Evolutionary conservation across 1,140 invertebrate genomes (phyloP).

Genomic region (silkworm (Bombyx mori)): ASM3026992v2 NC_085112.1:13891501-13892000

Average conservation of each 20-base stretch:
- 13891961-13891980: no score
- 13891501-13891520: conserved; percentile 55
- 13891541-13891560: conserved; percentile 60
- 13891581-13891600: conserved; percentile 65
- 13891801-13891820: no score
- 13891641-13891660: conserved; percentile 69
- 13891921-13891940: no score
- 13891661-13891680: conserved; percentile 67
- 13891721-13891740: conserved; percentile 28
- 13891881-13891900: no score
- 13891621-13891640: conserved; percentile 56
- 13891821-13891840: no score
- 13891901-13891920: no score
- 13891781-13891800: neutral
- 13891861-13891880: no score
- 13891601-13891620: conserved; percentile 62
- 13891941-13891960: no score
- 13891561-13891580: conserved; percentile 50
- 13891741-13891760: conserved; percentile 12
- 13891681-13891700: conserved; percentile 56
- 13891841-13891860: no score
- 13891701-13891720: conserved; percentile 42
- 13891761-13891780: conserved; percentile 4
- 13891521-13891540: conserved; percentile 50
- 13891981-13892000: no score